These are phyloP conservation scores for Cynoglossus semilaevis DNA, from an alignment of 2,113 vertebrate species.

Conservation along the genomic window DNA sequence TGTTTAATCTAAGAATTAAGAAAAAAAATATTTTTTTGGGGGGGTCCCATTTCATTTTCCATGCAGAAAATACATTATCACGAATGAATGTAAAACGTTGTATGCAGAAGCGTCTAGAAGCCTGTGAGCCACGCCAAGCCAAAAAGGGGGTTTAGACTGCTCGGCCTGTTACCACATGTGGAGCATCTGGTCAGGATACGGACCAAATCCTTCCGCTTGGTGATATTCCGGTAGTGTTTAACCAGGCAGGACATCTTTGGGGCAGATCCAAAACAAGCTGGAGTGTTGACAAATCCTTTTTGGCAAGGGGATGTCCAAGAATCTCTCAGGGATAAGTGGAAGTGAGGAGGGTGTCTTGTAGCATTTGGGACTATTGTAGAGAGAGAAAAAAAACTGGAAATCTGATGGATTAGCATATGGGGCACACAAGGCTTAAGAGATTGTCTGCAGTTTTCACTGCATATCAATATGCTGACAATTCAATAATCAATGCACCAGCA, in stretches of 20 bases:
- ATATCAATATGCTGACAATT: slow-evolving; percentile 1
- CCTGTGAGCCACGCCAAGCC: too few species aligned
- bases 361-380: background rate
- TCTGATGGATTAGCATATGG: background rate
- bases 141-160: too few species aligned
- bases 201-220: background rate
- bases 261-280: background rate
- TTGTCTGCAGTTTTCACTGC: slow-evolving; percentile 1
- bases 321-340: slow-evolving; percentile 4
- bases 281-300: slow-evolving; percentile 1
- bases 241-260: background rate
- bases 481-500: background rate
- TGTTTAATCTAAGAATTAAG: too few species aligned
- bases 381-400: background rate
- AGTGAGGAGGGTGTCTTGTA: background rate
- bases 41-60: too few species aligned
- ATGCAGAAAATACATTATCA: too few species aligned
- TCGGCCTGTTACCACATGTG: background rate
- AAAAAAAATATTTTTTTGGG: too few species aligned
- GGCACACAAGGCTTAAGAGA: background rate
- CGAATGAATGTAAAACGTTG: too few species aligned
- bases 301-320: background rate
- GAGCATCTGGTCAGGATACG: slow-evolving; percentile 8
- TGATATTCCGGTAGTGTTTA: slow-evolving; percentile 8
- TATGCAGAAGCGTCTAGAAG: too few species aligned